These are phyloP conservation scores for Sebastolobus altivelis DNA, from an alignment of 2,797 vertebrate genomes.

Conservation along the genomic window DNA sequence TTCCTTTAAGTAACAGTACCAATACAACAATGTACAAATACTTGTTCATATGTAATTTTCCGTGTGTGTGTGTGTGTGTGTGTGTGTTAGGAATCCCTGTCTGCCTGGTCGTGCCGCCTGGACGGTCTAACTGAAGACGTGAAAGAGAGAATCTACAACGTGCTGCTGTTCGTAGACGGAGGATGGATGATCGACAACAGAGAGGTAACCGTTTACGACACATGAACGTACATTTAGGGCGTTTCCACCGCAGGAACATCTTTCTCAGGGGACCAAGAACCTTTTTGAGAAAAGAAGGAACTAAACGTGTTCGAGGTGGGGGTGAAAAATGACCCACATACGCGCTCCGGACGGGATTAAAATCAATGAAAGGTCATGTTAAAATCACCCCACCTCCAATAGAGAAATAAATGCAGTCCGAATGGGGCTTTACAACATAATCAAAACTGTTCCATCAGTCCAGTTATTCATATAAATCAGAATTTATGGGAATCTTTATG, in stretches of 20 bases:
- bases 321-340: too few species aligned
- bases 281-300: not conserved
- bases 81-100: conserved; percentile 52
- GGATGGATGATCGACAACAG: conserved; percentile 98
- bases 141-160: conserved; percentile 98
- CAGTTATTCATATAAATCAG: too few species aligned
- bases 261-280: not conserved
- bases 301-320: not conserved
- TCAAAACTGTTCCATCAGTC: too few species aligned
- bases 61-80: not conserved
- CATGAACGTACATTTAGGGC: too few species aligned
- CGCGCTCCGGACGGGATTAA: too few species aligned
- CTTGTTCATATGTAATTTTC: not conserved
- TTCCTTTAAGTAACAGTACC: too few species aligned
- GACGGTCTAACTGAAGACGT: conserved; percentile 93
- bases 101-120: conserved; percentile 90
- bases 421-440: not conserved
- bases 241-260: not conserved
- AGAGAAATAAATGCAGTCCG: not conserved
- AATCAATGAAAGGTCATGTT: too few species aligned
- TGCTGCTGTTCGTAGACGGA: conserved; percentile 96
- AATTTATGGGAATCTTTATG: not conserved
- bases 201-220: conserved; percentile 83
- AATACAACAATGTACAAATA: not conserved
- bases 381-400: not conserved